Percentiles rank a stretch among this genome's conserved stretches.
Conservation (phyloP, 2,888 invertebrate genomes). For the Seira ritae region DNA sequence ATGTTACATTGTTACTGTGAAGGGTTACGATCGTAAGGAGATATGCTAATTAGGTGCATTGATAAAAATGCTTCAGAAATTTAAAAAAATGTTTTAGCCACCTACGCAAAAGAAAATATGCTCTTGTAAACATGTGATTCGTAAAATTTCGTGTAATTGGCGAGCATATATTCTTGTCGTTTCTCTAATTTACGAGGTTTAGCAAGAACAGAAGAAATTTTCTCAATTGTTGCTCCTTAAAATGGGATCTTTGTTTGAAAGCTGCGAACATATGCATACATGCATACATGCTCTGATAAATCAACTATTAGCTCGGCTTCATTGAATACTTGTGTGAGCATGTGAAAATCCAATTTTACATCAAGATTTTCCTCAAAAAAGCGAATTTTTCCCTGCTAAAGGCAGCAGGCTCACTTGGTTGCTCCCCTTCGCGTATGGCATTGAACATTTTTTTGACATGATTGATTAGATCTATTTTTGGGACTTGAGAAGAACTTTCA, state of each 20-base stretch:
- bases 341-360: conserved; percentile 12
- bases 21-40: neutral
- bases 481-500: conserved; percentile 49
- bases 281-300: conserved; percentile 2
- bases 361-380: neutral
- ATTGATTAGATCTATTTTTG: conserved; percentile 50
- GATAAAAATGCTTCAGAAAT: neutral
- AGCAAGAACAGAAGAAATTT: neutral
- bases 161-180: neutral
- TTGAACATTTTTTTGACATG: conserved; percentile 33
- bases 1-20: conserved; percentile 6
- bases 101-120: too few relatives aligned
- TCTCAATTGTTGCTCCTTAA: neutral
- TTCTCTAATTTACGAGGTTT: neutral
- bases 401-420: neutral
- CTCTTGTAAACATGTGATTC: neutral
- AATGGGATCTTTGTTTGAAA: neutral
- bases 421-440: conserved; percentile 22
- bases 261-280: neutral
- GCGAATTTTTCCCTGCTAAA: neutral
- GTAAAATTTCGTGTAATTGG: neutral
- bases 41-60: neutral
- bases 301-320: conserved; percentile 1
- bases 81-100: too few relatives aligned
- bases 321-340: too few relatives aligned